phyloP scores from a whole-genome alignment of 1,140 invertebrate species.

The Drosophila repletoides region DNA sequence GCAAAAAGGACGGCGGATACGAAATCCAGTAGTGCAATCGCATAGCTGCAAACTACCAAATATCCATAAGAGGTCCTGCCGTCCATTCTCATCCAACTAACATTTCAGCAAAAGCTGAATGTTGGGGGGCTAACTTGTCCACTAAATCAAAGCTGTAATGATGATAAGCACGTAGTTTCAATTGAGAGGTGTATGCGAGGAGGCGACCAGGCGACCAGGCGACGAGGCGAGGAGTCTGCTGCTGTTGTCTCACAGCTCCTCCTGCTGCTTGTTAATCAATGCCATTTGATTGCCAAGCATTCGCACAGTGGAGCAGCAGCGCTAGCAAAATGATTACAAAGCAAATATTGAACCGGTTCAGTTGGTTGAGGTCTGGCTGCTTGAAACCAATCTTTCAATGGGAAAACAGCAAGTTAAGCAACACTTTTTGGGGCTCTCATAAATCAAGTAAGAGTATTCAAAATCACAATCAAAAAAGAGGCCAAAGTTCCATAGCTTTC shows the following conservation, averaged over 20 bases:
- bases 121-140: constrained; percentile 36
- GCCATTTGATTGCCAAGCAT: constrained; percentile 65
- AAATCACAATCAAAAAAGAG: background rate
- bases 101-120: constrained; percentile 43
- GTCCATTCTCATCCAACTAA: constrained; percentile 29
- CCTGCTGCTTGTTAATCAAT: constrained; percentile 67
- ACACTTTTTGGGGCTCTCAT: too few species aligned
- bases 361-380: too few species aligned
- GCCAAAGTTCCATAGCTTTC: background rate
- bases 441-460: too few species aligned
- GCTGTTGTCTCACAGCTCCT: background rate
- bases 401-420: background rate
- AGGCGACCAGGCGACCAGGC: too few species aligned
- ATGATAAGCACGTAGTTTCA: constrained; percentile 72
- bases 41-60: constrained; percentile 66
- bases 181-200: background rate
- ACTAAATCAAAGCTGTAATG: constrained; percentile 78
- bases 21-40: constrained; percentile 57
- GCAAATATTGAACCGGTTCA: background rate
- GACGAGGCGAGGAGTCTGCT: background rate
- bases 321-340: background rate
- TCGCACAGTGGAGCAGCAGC: constrained; percentile 25
- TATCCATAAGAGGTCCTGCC: constrained; percentile 41
- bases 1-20: constrained; percentile 62
- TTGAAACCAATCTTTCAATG: too few species aligned